A percentile compares a stretch with the other conserved stretches of the same genome.
Evolutionary conservation across 2,888 invertebrate genomes (phyloP).

Genomic region (Drosophila rubida): DNA sequence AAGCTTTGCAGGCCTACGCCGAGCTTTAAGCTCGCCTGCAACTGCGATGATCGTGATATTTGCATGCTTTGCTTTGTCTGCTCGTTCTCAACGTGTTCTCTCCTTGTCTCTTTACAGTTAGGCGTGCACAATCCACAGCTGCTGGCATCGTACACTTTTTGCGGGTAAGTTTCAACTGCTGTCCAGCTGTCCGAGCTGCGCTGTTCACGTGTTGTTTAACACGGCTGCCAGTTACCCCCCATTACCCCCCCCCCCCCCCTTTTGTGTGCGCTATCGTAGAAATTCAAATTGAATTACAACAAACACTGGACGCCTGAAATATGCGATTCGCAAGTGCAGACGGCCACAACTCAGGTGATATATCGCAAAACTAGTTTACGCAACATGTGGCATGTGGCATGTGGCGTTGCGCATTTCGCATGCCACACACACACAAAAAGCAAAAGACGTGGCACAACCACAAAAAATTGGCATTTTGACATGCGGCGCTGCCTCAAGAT

Average conservation of each 20-base stretch:
- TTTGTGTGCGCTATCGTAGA: conserved; percentile 67
- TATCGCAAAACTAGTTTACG: conserved; percentile 79
- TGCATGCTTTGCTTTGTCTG: not conserved
- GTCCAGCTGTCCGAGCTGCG: conserved; percentile 26
- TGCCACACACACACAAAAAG: conserved; percentile 59
- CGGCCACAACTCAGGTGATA: conserved; percentile 67
- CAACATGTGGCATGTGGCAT: conserved; percentile 78
- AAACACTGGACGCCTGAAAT: conserved; percentile 53
- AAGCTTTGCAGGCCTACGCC: not conserved
- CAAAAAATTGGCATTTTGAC: conserved; percentile 78
- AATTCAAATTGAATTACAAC: conserved; percentile 64
- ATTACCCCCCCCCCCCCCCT: conserved; percentile 32
- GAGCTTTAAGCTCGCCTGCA: conserved; percentile 2
- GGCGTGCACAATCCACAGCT: conserved; percentile 24
- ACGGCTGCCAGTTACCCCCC: conserved; percentile 50
- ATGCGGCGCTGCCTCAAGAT: conserved; percentile 75
- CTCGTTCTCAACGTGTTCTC: conserved; percentile 16
- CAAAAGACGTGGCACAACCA: conserved; percentile 18
- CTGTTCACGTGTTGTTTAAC: conserved; percentile 61
- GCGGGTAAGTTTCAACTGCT: conserved; percentile 40
- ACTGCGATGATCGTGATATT: too few relatives aligned
- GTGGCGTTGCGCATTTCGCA: conserved; percentile 75
- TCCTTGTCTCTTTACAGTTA: conserved; percentile 40
- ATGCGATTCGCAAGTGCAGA: conserved; percentile 69
- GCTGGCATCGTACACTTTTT: conserved; percentile 21